phyloP scores from a whole-genome alignment of 2,113 vertebrate species.

The Sylvilagus bachmani region DNA sequence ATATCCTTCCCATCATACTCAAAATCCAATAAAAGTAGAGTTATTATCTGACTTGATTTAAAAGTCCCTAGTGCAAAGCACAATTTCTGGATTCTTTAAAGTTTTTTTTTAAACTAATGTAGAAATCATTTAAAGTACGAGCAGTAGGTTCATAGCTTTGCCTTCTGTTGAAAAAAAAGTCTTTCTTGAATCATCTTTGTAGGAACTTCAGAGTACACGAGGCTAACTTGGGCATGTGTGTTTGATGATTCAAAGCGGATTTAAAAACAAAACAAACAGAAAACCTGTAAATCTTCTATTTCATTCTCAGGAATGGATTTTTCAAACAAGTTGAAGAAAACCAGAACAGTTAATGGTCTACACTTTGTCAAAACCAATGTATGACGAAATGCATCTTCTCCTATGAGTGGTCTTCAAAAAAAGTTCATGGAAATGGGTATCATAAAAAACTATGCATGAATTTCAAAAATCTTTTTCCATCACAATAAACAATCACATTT shows the following conservation, averaged over 20 bases:
- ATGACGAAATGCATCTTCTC: neutral
- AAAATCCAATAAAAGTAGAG: neutral
- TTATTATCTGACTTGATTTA: neutral
- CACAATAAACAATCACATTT: no score
- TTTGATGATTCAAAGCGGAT: neutral
- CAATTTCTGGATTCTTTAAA: neutral
- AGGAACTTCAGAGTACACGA: neutral
- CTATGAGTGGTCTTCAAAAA: no score
- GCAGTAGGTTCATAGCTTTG: neutral
- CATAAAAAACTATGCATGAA: no score
- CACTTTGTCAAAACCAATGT: slow-evolving; percentile 32
- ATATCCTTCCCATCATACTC: neutral
- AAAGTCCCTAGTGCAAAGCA: neutral
- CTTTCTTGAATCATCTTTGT: neutral
- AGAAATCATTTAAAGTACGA: neutral
- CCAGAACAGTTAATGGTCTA: neutral
- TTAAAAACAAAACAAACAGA: neutral
- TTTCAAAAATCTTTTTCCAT: no score
- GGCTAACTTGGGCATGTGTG: neutral
- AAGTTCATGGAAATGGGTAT: no score
- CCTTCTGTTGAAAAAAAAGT: neutral
- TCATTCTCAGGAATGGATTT: slow-evolving; percentile 16
- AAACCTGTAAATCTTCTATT: neutral
- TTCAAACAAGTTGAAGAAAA: slow-evolving; percentile 23
- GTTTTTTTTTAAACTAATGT: neutral